A percentile compares a stretch with the other conserved stretches of the same genome.
phyloP scores from a whole-genome alignment of 1,140 invertebrate species.

The Cotesia vestalis region DNA sequence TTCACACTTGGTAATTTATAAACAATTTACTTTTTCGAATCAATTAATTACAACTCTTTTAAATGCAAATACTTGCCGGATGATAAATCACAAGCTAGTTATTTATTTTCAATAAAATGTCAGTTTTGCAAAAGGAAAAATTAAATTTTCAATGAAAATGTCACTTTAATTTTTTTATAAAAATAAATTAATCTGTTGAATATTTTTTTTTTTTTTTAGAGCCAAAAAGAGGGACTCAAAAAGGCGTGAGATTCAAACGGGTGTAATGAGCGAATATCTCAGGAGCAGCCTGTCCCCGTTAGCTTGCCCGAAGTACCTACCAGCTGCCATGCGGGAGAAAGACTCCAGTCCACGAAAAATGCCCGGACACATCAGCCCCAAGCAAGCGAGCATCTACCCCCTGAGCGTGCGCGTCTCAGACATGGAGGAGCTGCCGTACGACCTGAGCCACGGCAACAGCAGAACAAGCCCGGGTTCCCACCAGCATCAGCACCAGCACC shows the following conservation, averaged over 20 bases:
- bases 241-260: constrained; percentile 43
- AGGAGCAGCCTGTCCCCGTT: constrained; percentile 60
- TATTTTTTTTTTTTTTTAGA: constrained; percentile 1
- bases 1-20: no score
- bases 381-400: constrained; percentile 77
- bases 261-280: constrained; percentile 65
- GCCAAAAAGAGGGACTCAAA: constrained; percentile 41
- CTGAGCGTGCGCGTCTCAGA: constrained; percentile 69
- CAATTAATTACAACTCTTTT: no score
- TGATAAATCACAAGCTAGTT: no score
- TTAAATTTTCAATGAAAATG: no score
- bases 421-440: constrained; percentile 68
- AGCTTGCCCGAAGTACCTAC: constrained; percentile 58
- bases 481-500: constrained; percentile 60
- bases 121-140: no score
- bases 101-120: no score
- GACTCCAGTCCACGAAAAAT: constrained; percentile 81
- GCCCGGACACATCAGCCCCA: constrained; percentile 74
- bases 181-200: no score
- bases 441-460: constrained; percentile 64
- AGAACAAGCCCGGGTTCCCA: constrained; percentile 46
- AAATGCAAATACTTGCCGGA: no score
- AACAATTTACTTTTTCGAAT: no score
- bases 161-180: no score
- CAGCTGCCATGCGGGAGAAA: constrained; percentile 78